Evolutionary conservation across 2,113 vertebrate genomes (phyloP), one percentile per base, ranked within the genome.

Genomic region (Progne subis): DNA sequence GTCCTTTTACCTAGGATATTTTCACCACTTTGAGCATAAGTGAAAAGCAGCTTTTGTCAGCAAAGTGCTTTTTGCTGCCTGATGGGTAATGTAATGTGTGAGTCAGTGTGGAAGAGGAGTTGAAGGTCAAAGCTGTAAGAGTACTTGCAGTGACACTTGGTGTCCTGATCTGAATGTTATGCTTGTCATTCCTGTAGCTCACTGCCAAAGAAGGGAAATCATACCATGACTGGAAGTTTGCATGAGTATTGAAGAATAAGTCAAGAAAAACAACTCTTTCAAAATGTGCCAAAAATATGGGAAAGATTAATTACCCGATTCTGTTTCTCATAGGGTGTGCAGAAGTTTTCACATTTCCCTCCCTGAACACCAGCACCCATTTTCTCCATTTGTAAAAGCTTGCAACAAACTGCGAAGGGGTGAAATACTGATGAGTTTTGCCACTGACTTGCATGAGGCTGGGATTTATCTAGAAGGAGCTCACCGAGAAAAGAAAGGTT

Each of bases 21-120:
- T 95, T 59, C 52, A 95, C 83, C 60, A 82, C 90, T 95, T 92
- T 95, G 87, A 81, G 53, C 13, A 2, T 67, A 95, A 90, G 70
- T 92, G 78, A 82, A 86, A 74, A 95, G 75, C 55, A 70, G 69
- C 82, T 83, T 95, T 91, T 93, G 83, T 92, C 87, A 88, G 79
- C 76, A 85, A 75, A 88, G 64, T 88, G 80, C 46, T 94, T 95
- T 97, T 96, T 94, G 84, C 91, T 95, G 94, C 88, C 90, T 97
- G 97, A 96, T 95, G 94, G 94, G 81, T 93, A 89, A 82, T 85
- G 76, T 75, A 96, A 88, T 37, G 49, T 85, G 59, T 79, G 81
- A 95, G 90, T 75, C 93, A 72, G 26, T 86, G 37, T 87, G 85
- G 67, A 94, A 94, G 70, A 92, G 32, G 55, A 83, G 57, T 29